phyloP scores from a whole-genome alignment of 2,797 vertebrate genomes.

The Todus mexicanus region DNA sequence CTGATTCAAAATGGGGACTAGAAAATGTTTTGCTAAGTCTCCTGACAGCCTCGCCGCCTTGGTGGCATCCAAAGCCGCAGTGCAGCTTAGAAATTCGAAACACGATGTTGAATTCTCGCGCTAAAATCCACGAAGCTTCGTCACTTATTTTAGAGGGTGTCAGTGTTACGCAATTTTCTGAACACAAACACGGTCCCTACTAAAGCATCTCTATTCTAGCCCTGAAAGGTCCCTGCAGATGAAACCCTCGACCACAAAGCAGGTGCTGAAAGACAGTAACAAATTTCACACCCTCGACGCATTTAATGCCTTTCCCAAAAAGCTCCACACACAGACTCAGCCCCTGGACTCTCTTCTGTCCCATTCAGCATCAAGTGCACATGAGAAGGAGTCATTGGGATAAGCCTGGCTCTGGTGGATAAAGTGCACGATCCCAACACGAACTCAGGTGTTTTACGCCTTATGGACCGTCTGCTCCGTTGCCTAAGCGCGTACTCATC shows the following conservation, averaged over 20 bases:
- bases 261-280: neutral
- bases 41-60: neutral
- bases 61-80: neutral
- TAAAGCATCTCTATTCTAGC: neutral
- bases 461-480: neutral
- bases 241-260: neutral
- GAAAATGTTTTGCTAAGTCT: neutral
- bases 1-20: neutral
- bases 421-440: neutral
- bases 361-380: neutral
- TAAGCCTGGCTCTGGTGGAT: neutral
- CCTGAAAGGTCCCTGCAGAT: neutral
- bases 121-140: neutral
- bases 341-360: neutral
- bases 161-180: neutral
- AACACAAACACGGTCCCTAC: neutral
- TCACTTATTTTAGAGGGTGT: neutral
- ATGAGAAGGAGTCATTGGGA: neutral
- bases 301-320: neutral
- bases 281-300: neutral
- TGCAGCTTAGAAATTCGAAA: neutral
- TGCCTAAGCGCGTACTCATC: neutral
- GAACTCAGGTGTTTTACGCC: neutral
- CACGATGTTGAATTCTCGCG: neutral
- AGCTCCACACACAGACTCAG: accelerated